Conservation (phyloP, 2,888 invertebrate genomes). For the Euzetes globulus region DNA sequence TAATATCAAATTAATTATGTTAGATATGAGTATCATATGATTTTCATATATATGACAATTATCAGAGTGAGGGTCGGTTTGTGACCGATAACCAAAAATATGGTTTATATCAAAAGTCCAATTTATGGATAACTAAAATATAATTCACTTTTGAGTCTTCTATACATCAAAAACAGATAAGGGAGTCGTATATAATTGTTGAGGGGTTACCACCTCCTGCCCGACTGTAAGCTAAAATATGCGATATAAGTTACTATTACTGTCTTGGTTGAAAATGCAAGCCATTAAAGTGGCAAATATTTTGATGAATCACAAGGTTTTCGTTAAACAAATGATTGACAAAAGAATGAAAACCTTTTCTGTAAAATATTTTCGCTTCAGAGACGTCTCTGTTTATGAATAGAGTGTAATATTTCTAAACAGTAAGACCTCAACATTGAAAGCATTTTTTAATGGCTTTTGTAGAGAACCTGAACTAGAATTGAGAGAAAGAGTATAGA, state of each 20-base stretch:
- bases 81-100: constrained; percentile 11
- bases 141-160: no score
- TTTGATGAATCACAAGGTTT: neutral
- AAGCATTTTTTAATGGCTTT: constrained; percentile 1
- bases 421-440: constrained; percentile 15
- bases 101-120: neutral
- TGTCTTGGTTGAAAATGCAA: neutral
- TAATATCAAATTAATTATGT: no score
- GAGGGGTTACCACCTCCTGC: no score
- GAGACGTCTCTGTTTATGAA: neutral
- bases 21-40: neutral
- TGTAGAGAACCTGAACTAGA: neutral
- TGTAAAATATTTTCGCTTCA: neutral
- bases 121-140: neutral
- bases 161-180: no score
- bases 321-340: neutral
- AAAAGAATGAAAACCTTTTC: neutral
- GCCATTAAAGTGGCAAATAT: neutral
- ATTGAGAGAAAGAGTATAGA: constrained; percentile 7
- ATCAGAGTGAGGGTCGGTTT: neutral
- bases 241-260: neutral
- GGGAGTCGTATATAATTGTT: no score
- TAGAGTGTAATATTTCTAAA: neutral
- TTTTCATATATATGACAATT: neutral
- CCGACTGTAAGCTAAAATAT: no score